Conservation (phyloP, 2,797 vertebrate species). For the Sphenodon punctatus region DNA sequence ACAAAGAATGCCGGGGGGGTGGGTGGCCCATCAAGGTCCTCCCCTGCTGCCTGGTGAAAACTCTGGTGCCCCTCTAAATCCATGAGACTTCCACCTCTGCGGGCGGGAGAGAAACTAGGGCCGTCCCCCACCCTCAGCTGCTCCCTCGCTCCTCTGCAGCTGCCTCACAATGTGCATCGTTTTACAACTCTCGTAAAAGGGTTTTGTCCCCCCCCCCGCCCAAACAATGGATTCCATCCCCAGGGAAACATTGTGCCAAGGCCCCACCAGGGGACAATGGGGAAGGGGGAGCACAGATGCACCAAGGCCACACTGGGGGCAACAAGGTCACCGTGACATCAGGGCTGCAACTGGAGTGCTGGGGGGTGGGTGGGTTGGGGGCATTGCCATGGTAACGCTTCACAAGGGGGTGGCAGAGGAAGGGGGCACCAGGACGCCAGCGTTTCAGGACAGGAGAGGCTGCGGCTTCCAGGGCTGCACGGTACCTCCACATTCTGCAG, state of each 20-base stretch:
- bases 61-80: background rate
- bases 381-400: no score
- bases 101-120: no score
- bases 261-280: no score
- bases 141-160: no score
- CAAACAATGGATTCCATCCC: background rate
- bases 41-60: background rate
- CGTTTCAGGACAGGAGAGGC: no score
- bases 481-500: slow-evolving; percentile 89
- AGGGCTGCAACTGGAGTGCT: background rate
- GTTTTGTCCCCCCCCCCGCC: no score
- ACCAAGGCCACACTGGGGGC: no score
- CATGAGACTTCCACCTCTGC: background rate
- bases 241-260: background rate
- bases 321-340: no score
- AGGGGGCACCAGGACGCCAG: background rate
- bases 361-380: background rate
- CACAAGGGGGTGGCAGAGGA: background rate
- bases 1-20: background rate
- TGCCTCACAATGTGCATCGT: no score
- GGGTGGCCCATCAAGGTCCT: background rate
- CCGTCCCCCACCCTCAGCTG: background rate
- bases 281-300: no score
- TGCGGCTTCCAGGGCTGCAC: no score
- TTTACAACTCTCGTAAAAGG: background rate